Percentiles rank a stretch among this genome's conserved stretches.
phyloP scores from a whole-genome alignment of 2,113 vertebrate genomes.

The Stegostoma tigrinum region DNA sequence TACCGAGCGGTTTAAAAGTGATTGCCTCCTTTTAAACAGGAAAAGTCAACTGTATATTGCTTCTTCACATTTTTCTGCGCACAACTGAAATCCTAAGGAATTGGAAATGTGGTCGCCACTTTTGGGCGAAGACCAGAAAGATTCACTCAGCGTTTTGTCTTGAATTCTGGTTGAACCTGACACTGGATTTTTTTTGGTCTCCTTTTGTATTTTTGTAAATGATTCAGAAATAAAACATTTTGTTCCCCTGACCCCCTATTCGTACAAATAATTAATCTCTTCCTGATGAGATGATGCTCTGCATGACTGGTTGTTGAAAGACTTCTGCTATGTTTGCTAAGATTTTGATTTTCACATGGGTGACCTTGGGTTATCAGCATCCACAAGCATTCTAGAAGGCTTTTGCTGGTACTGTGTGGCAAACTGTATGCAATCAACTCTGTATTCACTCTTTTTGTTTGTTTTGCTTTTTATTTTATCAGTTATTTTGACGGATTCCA shows the following conservation, averaged over 20 bases:
- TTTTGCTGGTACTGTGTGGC: neutral
- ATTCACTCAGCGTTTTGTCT: neutral
- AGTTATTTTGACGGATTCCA: neutral
- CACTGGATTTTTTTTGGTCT: neutral
- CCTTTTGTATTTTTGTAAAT: neutral
- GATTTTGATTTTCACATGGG: neutral
- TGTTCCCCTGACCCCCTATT: neutral
- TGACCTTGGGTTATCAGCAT: constrained; percentile 33
- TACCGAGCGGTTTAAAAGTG: neutral
- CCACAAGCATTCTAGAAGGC: neutral
- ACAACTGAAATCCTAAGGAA: neutral
- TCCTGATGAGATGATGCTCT: neutral
- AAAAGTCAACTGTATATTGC: neutral
- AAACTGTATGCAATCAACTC: no score
- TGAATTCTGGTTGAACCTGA: neutral
- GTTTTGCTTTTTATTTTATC: neutral
- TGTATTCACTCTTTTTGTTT: neutral
- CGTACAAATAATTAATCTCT: neutral
- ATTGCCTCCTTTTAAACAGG: neutral
- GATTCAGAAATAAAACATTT: neutral
- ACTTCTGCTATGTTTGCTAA: neutral
- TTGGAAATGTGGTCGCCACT: neutral
- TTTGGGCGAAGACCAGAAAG: neutral
- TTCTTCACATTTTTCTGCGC: neutral
- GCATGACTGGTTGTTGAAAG: neutral